These are phyloP conservation scores for Amazona vittata DNA, from an alignment of 2,113 vertebrate genomes.

Conservation along the genomic window DNA sequence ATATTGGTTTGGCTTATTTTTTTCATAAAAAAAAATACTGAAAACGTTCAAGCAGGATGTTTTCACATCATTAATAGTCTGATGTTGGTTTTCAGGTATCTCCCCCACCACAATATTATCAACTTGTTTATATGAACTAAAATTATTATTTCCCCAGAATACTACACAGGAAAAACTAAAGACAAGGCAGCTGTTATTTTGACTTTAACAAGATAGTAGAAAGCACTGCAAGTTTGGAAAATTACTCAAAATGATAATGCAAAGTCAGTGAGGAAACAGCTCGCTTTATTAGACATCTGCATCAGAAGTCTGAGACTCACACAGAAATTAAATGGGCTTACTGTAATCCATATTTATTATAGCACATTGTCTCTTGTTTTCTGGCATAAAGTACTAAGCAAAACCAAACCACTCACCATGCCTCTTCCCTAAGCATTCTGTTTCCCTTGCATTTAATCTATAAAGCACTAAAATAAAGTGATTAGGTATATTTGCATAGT, in stretches of 20 bases:
- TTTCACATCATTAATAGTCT: not conserved
- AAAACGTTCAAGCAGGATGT: not conserved
- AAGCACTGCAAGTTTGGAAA: slow-evolving; percentile 25
- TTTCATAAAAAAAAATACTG: not conserved
- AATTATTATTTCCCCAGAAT: slow-evolving; percentile 11
- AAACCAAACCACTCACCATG: not conserved
- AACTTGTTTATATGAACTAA: not conserved
- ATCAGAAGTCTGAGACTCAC: slow-evolving; percentile 23
- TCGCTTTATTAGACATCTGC: slow-evolving; percentile 63
- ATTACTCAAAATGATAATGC: slow-evolving; percentile 50
- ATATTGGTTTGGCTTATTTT: not conserved
- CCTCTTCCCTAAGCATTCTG: not conserved
- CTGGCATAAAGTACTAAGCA: not conserved
- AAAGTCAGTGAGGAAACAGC: slow-evolving; percentile 59
- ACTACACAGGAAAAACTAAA: not conserved
- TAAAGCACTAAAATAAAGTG: not conserved
- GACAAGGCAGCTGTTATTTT: slow-evolving; percentile 42
- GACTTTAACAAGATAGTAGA: not conserved
- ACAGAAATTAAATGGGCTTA: slow-evolving; percentile 63
- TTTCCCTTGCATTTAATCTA: not conserved
- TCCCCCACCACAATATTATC: not conserved
- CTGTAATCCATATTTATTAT: slow-evolving; percentile 32
- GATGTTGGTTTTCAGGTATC: not conserved
- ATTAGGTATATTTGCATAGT: not conserved
- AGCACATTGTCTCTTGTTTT: not conserved